Base-by-base conservation (phyloP, 2,888 invertebrate species). In the Eudasyphora cyanicolor region DNA sequence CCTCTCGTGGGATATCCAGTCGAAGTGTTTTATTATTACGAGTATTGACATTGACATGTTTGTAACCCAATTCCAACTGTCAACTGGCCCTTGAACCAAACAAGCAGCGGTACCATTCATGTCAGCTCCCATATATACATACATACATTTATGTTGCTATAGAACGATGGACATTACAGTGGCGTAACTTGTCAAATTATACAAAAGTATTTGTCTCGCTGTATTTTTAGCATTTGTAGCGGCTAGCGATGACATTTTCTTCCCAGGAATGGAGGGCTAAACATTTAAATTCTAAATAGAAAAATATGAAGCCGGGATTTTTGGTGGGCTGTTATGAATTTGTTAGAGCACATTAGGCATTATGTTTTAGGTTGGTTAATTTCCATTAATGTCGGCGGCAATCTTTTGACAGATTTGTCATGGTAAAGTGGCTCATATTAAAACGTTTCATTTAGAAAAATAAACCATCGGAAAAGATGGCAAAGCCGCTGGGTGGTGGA, bases 331-430 rank as follows among this genome's bases (percentile, higher is more conserved):
- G 82, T 82, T 85, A 79, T 73, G 82, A 77, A 82, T 82, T 82
- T 82, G 85, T 80, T 82, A 82, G 78, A 80, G 75, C 75, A 67
- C 70, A 82, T 78, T 83, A 76, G 57, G 70, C 71, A 82, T 80
- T 83, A 78, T 49, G 71, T 84, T 81, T 82, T 82, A 82, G 79
- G 82, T 79, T 78, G 78, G 71, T 84, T 79, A 79, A 82, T 85
- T 79, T 79, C 67, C 70, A 76, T 83, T 69, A 51, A 42, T 64
- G 45, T 78, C 84, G 85, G 85, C 87, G 87, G 86, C 70, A 76
- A 78, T 86, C 89, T 89, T 89, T 90, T 90, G 90, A 91, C 89
- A 89, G 88, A 90, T 90, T 90, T 89, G 90, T 85, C 87, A 86
- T 87, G 90, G 88, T 87, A 35, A 77, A 62, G 62, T 62, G 32